Evolutionary conservation across 2,797 vertebrate genomes (phyloP).

Genomic region (Telmatherina bonti): DNA sequence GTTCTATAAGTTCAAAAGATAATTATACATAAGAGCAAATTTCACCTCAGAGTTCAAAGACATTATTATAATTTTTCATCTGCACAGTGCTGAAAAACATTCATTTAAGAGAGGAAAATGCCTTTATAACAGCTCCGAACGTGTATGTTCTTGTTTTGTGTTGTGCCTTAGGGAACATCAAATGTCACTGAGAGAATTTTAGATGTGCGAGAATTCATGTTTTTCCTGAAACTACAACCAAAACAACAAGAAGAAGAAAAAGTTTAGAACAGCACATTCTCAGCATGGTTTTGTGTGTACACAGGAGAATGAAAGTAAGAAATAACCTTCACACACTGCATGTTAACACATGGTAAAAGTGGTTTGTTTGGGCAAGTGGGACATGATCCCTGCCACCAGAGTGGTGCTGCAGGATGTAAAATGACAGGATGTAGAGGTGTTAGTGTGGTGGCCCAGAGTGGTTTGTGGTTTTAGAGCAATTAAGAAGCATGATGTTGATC

Average conservation of each 20-base stretch:
- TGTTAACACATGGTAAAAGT: background rate
- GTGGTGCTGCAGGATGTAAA: background rate
- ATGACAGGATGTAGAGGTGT: constrained; percentile 16
- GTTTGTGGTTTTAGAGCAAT: constrained; percentile 19
- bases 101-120: constrained; percentile 58
- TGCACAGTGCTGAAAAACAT: constrained; percentile 31
- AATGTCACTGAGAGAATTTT: constrained; percentile 26
- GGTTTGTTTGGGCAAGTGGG: constrained; percentile 7
- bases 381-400: constrained; percentile 10
- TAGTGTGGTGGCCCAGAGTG: constrained; percentile 6
- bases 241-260: constrained; percentile 15
- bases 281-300: constrained; percentile 7
- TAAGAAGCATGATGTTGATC: constrained; percentile 16
- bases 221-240: constrained; percentile 31
- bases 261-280: background rate
- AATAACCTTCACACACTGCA: background rate
- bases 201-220: constrained; percentile 19
- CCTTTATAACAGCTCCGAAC: constrained; percentile 63
- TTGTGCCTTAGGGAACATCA: constrained; percentile 51
- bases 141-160: constrained; percentile 61
- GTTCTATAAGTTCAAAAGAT: constrained; percentile 13
- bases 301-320: constrained; percentile 7
- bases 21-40: constrained; percentile 33
- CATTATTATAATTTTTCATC: constrained; percentile 53
- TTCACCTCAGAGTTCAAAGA: constrained; percentile 48